These are phyloP conservation scores for Archips xylosteana DNA, from an alignment of 2,888 invertebrate species.

Conservation along the genomic window DNA sequence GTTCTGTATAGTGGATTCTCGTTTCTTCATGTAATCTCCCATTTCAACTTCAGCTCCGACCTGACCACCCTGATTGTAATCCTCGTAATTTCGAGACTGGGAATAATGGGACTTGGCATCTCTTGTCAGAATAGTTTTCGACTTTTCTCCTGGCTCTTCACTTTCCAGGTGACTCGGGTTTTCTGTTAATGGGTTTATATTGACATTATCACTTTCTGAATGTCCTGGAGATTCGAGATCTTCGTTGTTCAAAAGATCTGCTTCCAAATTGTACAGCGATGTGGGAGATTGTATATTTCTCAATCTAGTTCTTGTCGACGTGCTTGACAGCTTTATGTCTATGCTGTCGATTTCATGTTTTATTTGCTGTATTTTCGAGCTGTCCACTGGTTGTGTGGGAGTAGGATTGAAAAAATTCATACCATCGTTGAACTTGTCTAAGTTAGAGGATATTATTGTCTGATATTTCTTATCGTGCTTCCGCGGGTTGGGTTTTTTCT, in stretches of 20 bases:
- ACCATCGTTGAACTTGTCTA: background rate
- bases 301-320: background rate
- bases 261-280: background rate
- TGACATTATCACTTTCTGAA: background rate
- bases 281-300: background rate
- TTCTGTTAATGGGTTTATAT: background rate
- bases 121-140: background rate
- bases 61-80: background rate
- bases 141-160: background rate
- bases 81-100: background rate
- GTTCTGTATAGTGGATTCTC: background rate
- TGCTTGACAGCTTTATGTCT: constrained; percentile 36
- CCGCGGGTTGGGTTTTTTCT: background rate
- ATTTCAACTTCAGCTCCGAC: background rate
- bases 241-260: background rate
- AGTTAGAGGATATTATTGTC: background rate
- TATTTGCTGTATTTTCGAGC: constrained; percentile 39
- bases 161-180: background rate
- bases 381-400: constrained; percentile 12
- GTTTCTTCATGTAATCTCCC: background rate
- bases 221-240: background rate
- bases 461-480: background rate
- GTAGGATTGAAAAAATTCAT: background rate
- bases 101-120: background rate
- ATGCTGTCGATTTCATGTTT: constrained; percentile 45